Percentiles rank a stretch among this genome's conserved stretches.
These are phyloP conservation scores for Mesorhabditis belari DNA, from an alignment of 2,888 invertebrate species.

Conservation along the genomic window DNA sequence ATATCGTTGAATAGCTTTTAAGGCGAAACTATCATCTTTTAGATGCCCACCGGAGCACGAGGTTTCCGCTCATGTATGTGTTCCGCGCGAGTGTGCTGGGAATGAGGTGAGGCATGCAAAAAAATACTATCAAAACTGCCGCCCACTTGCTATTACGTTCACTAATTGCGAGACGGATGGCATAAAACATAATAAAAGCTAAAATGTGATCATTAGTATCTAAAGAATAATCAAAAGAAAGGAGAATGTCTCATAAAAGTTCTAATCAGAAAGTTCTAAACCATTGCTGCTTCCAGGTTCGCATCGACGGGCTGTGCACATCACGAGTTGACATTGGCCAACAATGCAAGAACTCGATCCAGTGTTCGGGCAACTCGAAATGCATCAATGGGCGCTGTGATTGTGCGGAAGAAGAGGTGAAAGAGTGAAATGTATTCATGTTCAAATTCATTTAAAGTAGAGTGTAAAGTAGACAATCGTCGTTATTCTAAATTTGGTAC, in stretches of 20 bases:
- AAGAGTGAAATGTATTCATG: conserved; percentile 11
- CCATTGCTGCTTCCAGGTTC: conserved; percentile 12
- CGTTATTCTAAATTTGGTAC: background rate
- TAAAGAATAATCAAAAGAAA: no score
- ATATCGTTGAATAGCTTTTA: no score
- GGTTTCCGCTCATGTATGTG: conserved; percentile 20
- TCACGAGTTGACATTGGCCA: conserved; percentile 23
- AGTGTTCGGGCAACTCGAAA: conserved; percentile 24
- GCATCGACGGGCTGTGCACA: conserved; percentile 24
- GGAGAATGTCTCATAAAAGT: no score
- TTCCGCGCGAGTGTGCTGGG: conserved; percentile 17
- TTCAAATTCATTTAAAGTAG: conserved; percentile 1
- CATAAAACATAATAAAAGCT: background rate
- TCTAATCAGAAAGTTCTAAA: no score
- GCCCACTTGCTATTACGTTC: background rate
- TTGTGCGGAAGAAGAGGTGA: conserved; percentile 21
- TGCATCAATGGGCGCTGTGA: conserved; percentile 25
- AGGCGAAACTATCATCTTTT: conserved; percentile 1
- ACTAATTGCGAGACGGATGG: background rate
- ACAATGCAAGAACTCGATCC: conserved; percentile 20
- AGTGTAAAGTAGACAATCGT: background rate
- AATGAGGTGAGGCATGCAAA: conserved; percentile 6
- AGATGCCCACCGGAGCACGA: conserved; percentile 17
- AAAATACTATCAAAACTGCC: background rate
- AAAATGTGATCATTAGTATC: background rate